Evolutionary conservation across 2,888 invertebrate species (phyloP).

Genomic region (Cheilosia grossa): DNA sequence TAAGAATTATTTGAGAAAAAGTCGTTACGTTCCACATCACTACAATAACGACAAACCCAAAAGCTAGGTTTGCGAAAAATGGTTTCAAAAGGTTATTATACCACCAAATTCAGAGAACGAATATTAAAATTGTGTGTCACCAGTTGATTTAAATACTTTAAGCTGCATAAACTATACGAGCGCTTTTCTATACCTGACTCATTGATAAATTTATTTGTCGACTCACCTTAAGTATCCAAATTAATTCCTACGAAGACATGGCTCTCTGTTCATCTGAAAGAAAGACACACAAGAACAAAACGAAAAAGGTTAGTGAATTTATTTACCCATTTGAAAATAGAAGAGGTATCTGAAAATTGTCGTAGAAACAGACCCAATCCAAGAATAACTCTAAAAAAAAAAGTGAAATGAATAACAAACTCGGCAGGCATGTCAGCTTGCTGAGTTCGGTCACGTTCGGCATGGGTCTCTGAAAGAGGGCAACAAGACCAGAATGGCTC

Average conservation of each 20-base stretch:
- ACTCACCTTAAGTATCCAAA: slow-evolving; percentile 59
- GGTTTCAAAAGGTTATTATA: no score
- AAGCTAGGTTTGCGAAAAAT: no score
- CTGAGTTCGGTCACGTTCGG: slow-evolving; percentile 52
- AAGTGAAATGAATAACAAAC: slow-evolving; percentile 58
- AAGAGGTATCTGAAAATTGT: slow-evolving; percentile 3
- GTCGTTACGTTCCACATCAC: no score
- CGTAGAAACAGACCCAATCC: not conserved
- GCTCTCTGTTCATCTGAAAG: slow-evolving; percentile 52
- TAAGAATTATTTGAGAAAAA: no score
- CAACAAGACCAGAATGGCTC: not conserved
- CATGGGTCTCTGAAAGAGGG: not conserved
- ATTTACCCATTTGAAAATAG: slow-evolving; percentile 40
- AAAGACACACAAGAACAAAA: slow-evolving; percentile 5
- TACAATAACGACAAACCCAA: no score
- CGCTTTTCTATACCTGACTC: not conserved
- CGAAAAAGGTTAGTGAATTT: slow-evolving; percentile 28
- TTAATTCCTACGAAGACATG: slow-evolving; percentile 51
- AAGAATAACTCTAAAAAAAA: slow-evolving; percentile 16
- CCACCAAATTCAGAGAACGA: no score
- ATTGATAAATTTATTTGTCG: slow-evolving; percentile 24
- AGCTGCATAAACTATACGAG: slow-evolving; percentile 1
- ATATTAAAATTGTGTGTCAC: not conserved
- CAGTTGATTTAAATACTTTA: not conserved
- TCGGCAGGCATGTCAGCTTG: slow-evolving; percentile 1